Evolutionary conservation across 2,797 vertebrate genomes (phyloP), one percentile per base, ranked within the genome.

Genomic region (Pangasius mekongensis): DNA sequence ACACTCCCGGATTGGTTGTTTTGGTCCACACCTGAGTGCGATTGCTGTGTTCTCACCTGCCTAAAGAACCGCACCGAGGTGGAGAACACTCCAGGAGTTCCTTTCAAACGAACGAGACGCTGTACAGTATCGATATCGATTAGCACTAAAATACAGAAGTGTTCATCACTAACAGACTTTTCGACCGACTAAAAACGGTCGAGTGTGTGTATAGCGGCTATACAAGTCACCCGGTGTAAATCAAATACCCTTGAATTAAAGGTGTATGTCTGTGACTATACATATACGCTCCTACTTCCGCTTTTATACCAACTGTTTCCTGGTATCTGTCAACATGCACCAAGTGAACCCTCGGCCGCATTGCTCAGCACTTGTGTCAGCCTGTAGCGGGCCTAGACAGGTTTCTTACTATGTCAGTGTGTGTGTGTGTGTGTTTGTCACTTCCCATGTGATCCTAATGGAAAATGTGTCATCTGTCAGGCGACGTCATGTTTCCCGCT

Each of bases 381-480:
- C 43, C 30, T 80, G 52, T 14, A 24, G 30, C 54, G 3, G 49
- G 77, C 8, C 49, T 30, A 76, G 58, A 43, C 71, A 56, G 43
- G 84, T 83, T 22, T 86, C 39, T 85, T 18, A 54, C 43, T 0
- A 22, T 49, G 9, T 83, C 24, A 49, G 14, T 5, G 24, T 82
- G 33, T 27, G 60, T 62, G 54, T 73, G 58, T 77, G 49, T 85
- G 47, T n/a, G 56, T 54, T 36, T 77, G 47, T 74, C 74, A 89
- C 87, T 87, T 89, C 76, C 86, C 81, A 87, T 88, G 56, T 86
- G 56, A 86, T 87, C 87, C 82, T 47, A 60, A 77, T 82, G 89
- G 89, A 90, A 86, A 85, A 82, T 89, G 85, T 89, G 69, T 88
- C 77, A 89, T 87, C 20, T 47, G 56, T 49, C 77, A 80, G 39